Evolutionary conservation across 2,888 invertebrate species (phyloP).

Genomic region (Archips crataeganus): DNA sequence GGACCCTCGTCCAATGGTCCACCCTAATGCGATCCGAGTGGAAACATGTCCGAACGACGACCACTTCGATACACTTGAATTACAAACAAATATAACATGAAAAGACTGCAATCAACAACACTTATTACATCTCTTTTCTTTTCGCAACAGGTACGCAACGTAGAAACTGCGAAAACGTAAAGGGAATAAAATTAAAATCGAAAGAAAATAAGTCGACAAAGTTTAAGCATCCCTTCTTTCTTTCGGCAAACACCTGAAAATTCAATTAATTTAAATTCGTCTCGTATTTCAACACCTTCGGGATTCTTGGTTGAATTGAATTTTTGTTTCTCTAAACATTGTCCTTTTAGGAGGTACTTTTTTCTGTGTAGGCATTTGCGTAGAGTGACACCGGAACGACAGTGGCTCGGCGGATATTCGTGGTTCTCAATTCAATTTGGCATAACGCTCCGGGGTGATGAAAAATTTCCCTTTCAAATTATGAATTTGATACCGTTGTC

Average conservation of each 20-base stretch:
- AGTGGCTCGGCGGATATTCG: constrained; percentile 55
- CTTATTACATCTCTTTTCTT: constrained; percentile 9
- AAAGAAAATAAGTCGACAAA: constrained; percentile 22
- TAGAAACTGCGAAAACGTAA: constrained; percentile 11
- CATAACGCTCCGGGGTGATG: constrained; percentile 68
- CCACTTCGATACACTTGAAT: constrained; percentile 59
- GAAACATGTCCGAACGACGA: constrained; percentile 54
- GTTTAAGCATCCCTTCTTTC: constrained; percentile 24
- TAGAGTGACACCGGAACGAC: constrained; percentile 42
- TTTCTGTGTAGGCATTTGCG: constrained; percentile 30
- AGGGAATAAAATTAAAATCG: background rate
- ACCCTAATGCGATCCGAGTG: constrained; percentile 58
- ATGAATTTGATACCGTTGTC: constrained; percentile 75
- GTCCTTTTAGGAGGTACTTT: constrained; percentile 43
- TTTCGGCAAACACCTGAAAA: constrained; percentile 40
- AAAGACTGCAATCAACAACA: constrained; percentile 42
- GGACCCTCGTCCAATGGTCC: constrained; percentile 61
- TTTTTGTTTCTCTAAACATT: constrained; percentile 48
- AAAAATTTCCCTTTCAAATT: constrained; percentile 80
- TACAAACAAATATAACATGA: constrained; percentile 52
- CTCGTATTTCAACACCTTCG: constrained; percentile 47
- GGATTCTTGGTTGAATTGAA: constrained; percentile 50
- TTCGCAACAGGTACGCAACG: background rate
- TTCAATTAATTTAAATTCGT: constrained; percentile 47
- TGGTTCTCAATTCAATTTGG: constrained; percentile 75